Evolutionary conservation across 2,113 vertebrate genomes (phyloP), one percentile per base, ranked within the genome.

Genomic region (Callopanchax toddi): DNA sequence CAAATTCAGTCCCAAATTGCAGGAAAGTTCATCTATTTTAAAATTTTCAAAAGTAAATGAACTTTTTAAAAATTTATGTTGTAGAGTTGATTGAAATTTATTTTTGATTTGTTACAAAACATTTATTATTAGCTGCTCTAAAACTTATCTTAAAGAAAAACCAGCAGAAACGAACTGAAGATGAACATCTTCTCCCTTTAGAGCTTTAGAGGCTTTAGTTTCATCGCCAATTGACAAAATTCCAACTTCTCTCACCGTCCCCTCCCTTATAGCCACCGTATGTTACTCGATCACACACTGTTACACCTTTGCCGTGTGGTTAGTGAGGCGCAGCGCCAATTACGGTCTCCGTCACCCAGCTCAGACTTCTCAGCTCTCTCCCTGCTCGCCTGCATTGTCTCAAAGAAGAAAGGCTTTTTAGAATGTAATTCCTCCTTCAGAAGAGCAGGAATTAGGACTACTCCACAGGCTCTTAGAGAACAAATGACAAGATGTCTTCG

Each of bases 241-340:
- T 42, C 21, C 16, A 49, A 0, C 69, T 50, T 58, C 53, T 34
- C 16, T 51, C 18, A 10, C 6, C 21, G 39, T 40, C 42, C 18
- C 23, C 44, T 23, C 22, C 36, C 18, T 70, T 52, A 39, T 52
- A 22, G 16, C 37, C 39, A 10, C 61, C 61, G 49, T 53, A 60
- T 73, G 77, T 70, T 75, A 65, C 81, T 71, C 67, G 26, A 73
- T 78, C 70, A 71, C 74, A 76, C 70, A 29, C 68, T n/a, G 73
- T 79, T 76, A 72, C 59, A 84, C 76, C 71, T 84, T 79, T 68
- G 77, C 75, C 71, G 0, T 83, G 76, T 43, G 83, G 52, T 63
- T 79, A 78, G 79, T 81, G 72, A 81, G 83, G 65, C 70, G 22
- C 61, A 32, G 55, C 67, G 17, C 67, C 77, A 84, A 79, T 89